A percentile compares a stretch with the other conserved stretches of the same genome.
These are phyloP conservation scores for Diabrotica virgifera DNA, from an alignment of 1,140 invertebrate genomes.

Conservation along the genomic window DNA sequence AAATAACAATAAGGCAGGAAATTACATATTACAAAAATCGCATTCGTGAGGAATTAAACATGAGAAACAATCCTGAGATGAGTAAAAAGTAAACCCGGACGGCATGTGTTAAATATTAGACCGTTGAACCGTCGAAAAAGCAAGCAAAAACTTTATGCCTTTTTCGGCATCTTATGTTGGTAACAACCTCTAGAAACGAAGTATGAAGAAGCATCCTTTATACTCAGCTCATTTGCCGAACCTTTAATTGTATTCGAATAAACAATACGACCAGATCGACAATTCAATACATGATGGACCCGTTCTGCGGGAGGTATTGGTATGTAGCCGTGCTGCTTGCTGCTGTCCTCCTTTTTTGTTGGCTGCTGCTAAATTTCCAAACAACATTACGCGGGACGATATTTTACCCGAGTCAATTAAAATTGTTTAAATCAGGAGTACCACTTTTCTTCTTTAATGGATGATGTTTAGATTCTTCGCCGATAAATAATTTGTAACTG, in stretches of 20 bases:
- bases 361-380: constrained; percentile 30
- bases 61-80: background rate
- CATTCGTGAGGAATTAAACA: background rate
- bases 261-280: constrained; percentile 35
- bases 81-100: constrained; percentile 7
- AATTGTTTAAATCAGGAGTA: constrained; percentile 22
- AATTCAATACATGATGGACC: constrained; percentile 36
- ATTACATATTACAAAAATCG: too few species aligned
- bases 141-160: constrained; percentile 9
- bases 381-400: constrained; percentile 24
- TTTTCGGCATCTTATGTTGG: constrained; percentile 17
- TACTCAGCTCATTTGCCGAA: constrained; percentile 33
- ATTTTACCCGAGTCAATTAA: constrained; percentile 34
- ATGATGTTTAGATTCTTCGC: background rate
- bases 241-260: constrained; percentile 37
- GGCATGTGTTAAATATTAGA: constrained; percentile 22
- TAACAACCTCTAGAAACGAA: background rate
- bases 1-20: too few species aligned
- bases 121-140: constrained; percentile 17
- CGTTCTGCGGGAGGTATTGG: constrained; percentile 34
- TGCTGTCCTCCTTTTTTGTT: constrained; percentile 31
- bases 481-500: background rate
- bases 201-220: constrained; percentile 27
- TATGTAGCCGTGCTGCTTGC: constrained; percentile 29
- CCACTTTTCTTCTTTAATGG: background rate